Conservation (phyloP, 2,797 vertebrate species). For the Scolopax bukidnonensis region DNA sequence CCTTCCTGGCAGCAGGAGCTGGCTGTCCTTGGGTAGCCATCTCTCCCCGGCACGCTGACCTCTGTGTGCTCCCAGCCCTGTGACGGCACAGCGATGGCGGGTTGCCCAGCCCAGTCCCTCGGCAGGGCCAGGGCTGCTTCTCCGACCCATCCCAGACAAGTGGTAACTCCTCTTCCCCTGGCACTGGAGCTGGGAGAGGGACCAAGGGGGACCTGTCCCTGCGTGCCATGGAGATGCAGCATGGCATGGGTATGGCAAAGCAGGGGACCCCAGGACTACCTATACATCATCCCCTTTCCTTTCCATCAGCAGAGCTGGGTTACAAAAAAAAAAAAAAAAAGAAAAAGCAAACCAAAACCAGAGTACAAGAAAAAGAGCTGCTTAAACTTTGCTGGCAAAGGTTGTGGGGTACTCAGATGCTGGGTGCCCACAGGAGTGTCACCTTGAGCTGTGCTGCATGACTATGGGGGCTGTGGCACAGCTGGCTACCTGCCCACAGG, state of each 20-base stretch:
- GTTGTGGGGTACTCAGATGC: neutral
- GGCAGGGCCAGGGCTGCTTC: neutral
- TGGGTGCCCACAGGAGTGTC: neutral
- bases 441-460: neutral
- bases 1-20: neutral
- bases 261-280: neutral
- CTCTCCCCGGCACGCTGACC: neutral
- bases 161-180: rapidly evolving
- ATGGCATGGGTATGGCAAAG: neutral
- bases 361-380: neutral
- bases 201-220: rapidly evolving
- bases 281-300: neutral
- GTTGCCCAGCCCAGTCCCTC: neutral
- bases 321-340: neutral
- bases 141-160: rapidly evolving
- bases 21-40: neutral
- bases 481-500: neutral
- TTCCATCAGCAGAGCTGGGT: neutral
- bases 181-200: neutral
- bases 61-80: neutral
- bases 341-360: neutral
- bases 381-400: neutral
- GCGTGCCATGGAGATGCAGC: rapidly evolving
- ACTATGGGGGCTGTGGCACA: neutral
- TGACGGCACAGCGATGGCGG: neutral